These are phyloP conservation scores for Chrysopilus asiliformis DNA, from an alignment of 2,888 invertebrate species.

Conservation along the genomic window DNA sequence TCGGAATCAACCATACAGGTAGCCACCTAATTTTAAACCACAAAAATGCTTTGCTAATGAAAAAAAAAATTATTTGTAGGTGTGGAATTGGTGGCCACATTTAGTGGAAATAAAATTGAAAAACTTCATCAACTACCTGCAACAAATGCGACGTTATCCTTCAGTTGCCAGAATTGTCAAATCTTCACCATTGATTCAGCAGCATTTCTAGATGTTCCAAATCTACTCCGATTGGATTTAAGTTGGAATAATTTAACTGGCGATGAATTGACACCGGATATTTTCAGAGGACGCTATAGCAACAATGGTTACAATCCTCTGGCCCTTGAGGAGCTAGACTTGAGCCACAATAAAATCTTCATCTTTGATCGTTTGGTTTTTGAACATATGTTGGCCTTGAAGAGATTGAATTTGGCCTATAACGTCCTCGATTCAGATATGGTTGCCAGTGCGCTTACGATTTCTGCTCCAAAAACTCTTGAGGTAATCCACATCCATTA, in stretches of 20 bases:
- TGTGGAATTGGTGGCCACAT: constrained; percentile 26
- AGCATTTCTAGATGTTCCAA: constrained; percentile 31
- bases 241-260: constrained; percentile 31
- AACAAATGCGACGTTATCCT: constrained; percentile 27
- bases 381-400: constrained; percentile 48
- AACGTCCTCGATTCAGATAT: constrained; percentile 48
- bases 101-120: constrained; percentile 28
- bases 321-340: constrained; percentile 44
- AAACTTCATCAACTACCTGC: constrained; percentile 31
- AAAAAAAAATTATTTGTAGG: constrained; percentile 15
- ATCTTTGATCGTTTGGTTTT: constrained; percentile 48
- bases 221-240: constrained; percentile 29
- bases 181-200: constrained; percentile 27
- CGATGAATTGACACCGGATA: constrained; percentile 47
- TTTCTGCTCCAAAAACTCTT: too few species aligned
- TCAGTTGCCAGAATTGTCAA: constrained; percentile 31
- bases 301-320: constrained; percentile 44
- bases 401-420: constrained; percentile 45
- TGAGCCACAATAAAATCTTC: constrained; percentile 50
- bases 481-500: too few species aligned
- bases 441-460: too few species aligned
- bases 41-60: not conserved
- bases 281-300: constrained; percentile 52
- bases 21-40: constrained; percentile 5
- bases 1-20: constrained; percentile 26